Percentiles rank a stretch among this genome's conserved stretches.
Evolutionary conservation across 2,113 vertebrate genomes (phyloP).

Genomic region (Thunnus maccoyii): DNA sequence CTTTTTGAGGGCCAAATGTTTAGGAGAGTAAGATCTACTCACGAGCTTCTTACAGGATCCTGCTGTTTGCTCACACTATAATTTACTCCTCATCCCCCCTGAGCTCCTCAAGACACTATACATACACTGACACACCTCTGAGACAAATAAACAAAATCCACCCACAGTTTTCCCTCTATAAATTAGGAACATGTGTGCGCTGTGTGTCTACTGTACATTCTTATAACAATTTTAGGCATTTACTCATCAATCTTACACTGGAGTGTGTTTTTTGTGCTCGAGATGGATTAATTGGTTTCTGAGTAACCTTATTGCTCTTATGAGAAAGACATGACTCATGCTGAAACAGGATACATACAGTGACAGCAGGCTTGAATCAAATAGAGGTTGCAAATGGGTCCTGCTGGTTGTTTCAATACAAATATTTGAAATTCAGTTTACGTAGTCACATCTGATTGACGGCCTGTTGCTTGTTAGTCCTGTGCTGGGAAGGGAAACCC

Average conservation of each 20-base stretch:
- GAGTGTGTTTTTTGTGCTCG: neutral
- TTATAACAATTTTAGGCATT: neutral
- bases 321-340: constrained; percentile 33
- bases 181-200: constrained; percentile 13
- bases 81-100: constrained; percentile 7
- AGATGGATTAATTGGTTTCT: neutral
- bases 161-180: constrained; percentile 2
- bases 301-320: constrained; percentile 9
- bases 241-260: neutral
- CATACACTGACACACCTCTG: constrained; percentile 13
- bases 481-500: neutral
- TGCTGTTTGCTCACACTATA: constrained; percentile 19
- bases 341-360: constrained; percentile 20
- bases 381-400: neutral
- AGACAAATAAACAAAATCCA: constrained; percentile 36
- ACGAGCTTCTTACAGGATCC: constrained; percentile 4
- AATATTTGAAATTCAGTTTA: constrained; percentile 20
- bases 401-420: constrained; percentile 11
- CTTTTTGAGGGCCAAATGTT: neutral
- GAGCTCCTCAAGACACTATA: neutral
- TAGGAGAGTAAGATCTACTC: neutral
- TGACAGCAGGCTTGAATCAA: constrained; percentile 25
- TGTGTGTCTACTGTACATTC: neutral
- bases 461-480: neutral
- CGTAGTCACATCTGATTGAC: constrained; percentile 25